Evolutionary conservation across 2,797 vertebrate genomes (phyloP).

Genomic region (Thalassophryne amazonica): DNA sequence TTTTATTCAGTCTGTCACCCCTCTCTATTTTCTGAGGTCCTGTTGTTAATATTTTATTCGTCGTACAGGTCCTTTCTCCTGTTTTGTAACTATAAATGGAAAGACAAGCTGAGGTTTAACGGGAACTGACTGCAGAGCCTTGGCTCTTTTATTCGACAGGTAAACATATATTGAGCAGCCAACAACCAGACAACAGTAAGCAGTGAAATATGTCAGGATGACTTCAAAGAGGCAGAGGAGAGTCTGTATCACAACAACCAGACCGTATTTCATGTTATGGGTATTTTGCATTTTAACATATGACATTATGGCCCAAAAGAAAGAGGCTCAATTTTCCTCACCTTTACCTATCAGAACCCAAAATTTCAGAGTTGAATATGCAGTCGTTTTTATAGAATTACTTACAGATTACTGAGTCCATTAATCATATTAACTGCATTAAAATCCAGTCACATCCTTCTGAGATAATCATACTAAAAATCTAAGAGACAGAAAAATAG

Average conservation of each 20-base stretch:
- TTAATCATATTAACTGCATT: too few relatives aligned
- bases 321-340: too few relatives aligned
- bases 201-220: constrained; percentile 8
- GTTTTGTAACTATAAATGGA: constrained; percentile 47
- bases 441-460: too few relatives aligned
- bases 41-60: constrained; percentile 4
- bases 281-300: too few relatives aligned
- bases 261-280: too few relatives aligned
- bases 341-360: too few relatives aligned
- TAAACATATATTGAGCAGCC: constrained; percentile 28
- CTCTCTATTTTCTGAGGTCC: background rate
- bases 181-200: constrained; percentile 1
- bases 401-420: too few relatives aligned
- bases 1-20: background rate
- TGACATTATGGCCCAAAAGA: too few relatives aligned
- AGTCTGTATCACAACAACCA: background rate
- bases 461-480: too few relatives aligned
- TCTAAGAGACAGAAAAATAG: too few relatives aligned
- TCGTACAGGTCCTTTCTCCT: constrained; percentile 2
- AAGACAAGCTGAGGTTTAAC: background rate
- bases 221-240: constrained; percentile 1
- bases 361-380: too few relatives aligned
- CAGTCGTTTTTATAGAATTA: too few relatives aligned
- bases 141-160: constrained; percentile 9
- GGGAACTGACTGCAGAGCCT: constrained; percentile 3